These are phyloP conservation scores for Sitodiplosis mosellana DNA, from an alignment of 1,140 invertebrate species.

Conservation along the genomic window DNA sequence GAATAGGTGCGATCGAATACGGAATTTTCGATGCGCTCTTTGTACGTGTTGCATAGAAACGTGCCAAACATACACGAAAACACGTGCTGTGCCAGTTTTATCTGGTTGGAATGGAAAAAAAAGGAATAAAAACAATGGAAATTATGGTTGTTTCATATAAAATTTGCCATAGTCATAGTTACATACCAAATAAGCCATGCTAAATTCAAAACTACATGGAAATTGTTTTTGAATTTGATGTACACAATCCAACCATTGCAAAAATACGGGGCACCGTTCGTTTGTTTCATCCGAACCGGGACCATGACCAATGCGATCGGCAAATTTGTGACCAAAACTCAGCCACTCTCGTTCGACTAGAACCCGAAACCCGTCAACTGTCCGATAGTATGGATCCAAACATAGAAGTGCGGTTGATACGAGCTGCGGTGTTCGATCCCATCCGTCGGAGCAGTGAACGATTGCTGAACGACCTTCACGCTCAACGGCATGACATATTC, in stretches of 20 bases:
- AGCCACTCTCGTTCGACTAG: constrained; percentile 90
- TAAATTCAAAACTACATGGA: constrained; percentile 90
- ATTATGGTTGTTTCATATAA: too few relatives aligned
- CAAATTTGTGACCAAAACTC: constrained; percentile 94
- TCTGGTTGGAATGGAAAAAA: constrained; percentile 32
- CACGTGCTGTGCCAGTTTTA: constrained; percentile 85
- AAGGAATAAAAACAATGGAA: neutral
- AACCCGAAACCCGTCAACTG: constrained; percentile 66
- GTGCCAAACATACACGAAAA: constrained; percentile 94
- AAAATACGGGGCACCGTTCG: constrained; percentile 86
- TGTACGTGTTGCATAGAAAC: constrained; percentile 80
- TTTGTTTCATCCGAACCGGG: constrained; percentile 68
- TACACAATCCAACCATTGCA: constrained; percentile 95
- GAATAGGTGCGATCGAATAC: constrained; percentile 59
- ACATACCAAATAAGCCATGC: constrained; percentile 74
- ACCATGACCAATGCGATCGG: constrained; percentile 78
- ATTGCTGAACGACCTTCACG: constrained; percentile 74
- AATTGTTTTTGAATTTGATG: constrained; percentile 82
- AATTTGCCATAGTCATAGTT: constrained; percentile 1
- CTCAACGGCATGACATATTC: constrained; percentile 61
- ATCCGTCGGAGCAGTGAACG: constrained; percentile 93
- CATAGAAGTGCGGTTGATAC: constrained; percentile 79
- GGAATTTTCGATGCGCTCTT: constrained; percentile 48
- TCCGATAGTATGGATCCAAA: constrained; percentile 78
- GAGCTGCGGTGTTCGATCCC: constrained; percentile 92